These are phyloP conservation scores for Nephila pilipes DNA, from an alignment of 1,140 invertebrate genomes.

Conservation along the genomic window DNA sequence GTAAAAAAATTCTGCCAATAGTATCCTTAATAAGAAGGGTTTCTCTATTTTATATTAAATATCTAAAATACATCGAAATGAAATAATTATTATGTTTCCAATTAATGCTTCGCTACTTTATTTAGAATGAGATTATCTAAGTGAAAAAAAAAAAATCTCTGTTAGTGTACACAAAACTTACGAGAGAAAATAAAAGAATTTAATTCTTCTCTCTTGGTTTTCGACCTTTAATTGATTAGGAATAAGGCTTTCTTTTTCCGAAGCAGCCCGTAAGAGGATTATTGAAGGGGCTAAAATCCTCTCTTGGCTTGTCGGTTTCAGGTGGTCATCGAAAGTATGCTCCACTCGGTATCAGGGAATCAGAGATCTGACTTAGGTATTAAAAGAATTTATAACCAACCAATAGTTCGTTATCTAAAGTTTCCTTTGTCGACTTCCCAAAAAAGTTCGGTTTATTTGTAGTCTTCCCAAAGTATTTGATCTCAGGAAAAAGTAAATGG, in stretches of 20 bases:
- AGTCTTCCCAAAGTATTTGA: neutral
- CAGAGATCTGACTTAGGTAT: neutral
- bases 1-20: no score
- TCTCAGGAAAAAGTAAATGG: neutral
- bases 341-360: neutral
- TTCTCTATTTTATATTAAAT: no score
- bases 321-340: neutral
- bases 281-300: neutral
- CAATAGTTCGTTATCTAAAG: neutral
- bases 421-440: neutral
- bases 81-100: no score
- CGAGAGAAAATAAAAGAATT: neutral
- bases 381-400: neutral
- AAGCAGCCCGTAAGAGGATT: conserved; percentile 5
- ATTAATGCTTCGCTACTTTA: no score
- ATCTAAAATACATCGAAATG: no score
- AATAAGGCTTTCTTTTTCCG: neutral
- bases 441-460: neutral
- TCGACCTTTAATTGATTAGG: neutral
- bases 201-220: neutral
- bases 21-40: no score
- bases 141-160: no score
- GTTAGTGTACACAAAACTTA: neutral
- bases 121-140: no score
- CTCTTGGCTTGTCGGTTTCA: neutral